Percentiles rank a stretch among this genome's conserved stretches.
phyloP scores from a whole-genome alignment of 2,797 vertebrate species.

The Delichon dasypus region DNA sequence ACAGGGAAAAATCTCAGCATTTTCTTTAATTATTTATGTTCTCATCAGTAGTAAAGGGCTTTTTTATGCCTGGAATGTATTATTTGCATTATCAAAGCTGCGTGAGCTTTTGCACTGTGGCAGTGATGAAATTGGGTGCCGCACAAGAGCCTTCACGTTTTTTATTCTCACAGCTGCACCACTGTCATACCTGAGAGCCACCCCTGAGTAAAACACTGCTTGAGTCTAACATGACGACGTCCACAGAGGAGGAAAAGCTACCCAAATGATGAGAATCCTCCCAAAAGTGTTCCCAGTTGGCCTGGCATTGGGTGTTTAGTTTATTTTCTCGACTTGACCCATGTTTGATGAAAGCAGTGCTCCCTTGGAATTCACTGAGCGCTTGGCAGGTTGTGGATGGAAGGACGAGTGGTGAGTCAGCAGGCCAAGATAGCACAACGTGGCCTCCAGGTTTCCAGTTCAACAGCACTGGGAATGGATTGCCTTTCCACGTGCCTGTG shows the following conservation, averaged over 20 bases:
- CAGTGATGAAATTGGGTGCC: neutral
- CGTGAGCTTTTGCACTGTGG: neutral
- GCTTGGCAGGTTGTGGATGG: neutral
- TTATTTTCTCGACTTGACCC: neutral
- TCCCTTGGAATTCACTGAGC: neutral
- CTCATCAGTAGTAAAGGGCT: neutral
- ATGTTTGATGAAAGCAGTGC: neutral
- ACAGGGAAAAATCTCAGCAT: constrained; percentile 67
- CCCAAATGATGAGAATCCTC: neutral
- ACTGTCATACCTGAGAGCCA: neutral
- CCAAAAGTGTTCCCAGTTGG: neutral
- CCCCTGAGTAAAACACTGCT: neutral
- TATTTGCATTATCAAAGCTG: neutral
- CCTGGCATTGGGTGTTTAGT: neutral
- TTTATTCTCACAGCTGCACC: neutral
- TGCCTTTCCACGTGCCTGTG: neutral
- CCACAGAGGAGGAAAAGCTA: neutral
- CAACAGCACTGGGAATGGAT: neutral
- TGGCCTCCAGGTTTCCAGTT: neutral
- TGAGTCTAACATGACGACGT: neutral
- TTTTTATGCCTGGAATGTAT: constrained; percentile 5
- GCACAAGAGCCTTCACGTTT: neutral
- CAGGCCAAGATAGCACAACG: neutral
- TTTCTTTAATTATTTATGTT: neutral
- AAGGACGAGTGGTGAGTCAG: rapidly evolving